Base-by-base conservation (phyloP, 2,797 vertebrate species). In the Helarctos malayanus region DNA sequence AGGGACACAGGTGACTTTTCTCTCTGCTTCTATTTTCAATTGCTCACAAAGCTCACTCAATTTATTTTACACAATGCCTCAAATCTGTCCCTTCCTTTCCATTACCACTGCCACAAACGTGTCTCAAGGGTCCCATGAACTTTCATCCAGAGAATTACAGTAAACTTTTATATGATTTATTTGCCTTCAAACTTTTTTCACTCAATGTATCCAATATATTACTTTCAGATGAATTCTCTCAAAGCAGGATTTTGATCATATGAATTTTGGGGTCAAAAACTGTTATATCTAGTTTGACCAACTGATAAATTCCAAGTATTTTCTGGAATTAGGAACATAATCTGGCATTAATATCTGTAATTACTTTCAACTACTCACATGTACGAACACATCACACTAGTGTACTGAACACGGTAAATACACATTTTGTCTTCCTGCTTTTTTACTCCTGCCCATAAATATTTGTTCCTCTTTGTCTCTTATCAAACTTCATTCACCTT, bases 21-120 rank as follows among this genome's bases (percentile, higher is more conserved):
- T 97, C 68, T 94, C 47, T 57, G 35, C 27, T 89, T 89, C n/a
- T 75, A 35, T 92, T 92, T 95, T 81, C 80, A 90, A 69, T 97
- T 92, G 76, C 87, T 94, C 79, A 32, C 19, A 47, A 85, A 61
- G 49, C 41, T 83, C 41, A 75, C 18, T 89, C 80, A 90, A 92
- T 95, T 87, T 97, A 84, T 87, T 69, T 95, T 88, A 75, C 32
- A 94, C 49, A 94, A 80, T 87, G 56, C 11, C 47, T 90, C 76
- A 92, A 35, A 97, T 90, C 21, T 88, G 16, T 88, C 61, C 56
- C 35, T 94, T 75, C 27, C 47, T 82, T 96, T 90, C 81, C 76
- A 52, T 90, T 95, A 63, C 75, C 45, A 73, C 4, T 80, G 47
- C 49, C 41, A 29, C 13, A 90, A 76, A 94, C 1, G 7, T 91